Conservation (phyloP, 2,797 vertebrate genomes). For the Syngnathus acus region DNA sequence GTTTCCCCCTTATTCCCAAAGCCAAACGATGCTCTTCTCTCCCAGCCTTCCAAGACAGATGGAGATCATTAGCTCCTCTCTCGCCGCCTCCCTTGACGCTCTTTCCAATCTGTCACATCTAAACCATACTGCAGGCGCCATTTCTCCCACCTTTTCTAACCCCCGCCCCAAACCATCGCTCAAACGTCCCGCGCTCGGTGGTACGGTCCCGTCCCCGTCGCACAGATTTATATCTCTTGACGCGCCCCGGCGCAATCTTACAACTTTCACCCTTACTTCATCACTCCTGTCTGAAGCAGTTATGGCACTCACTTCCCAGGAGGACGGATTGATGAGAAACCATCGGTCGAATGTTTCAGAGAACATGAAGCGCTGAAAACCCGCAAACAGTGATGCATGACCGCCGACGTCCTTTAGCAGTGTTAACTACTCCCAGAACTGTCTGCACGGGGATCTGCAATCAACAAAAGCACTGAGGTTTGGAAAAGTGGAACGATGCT, state of each 20-base stretch:
- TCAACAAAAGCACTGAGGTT: not conserved
- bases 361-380: conserved; percentile 37
- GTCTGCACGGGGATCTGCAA: not conserved
- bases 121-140: conserved; percentile 27
- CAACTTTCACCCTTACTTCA: conserved; percentile 65
- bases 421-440: not conserved
- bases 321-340: conserved; percentile 57
- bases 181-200: conserved; percentile 25
- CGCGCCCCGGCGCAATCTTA: conserved; percentile 34
- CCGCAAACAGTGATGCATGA: conserved; percentile 13
- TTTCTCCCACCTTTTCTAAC: conserved; percentile 26
- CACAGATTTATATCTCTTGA: conserved; percentile 54
- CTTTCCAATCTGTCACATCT: conserved; percentile 38
- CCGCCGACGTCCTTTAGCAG: conserved; percentile 1
- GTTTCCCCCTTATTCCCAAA: conserved; percentile 48
- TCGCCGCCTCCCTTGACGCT: conserved; percentile 11
- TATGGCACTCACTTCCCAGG: conserved; percentile 60
- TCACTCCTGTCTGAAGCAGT: conserved; percentile 65
- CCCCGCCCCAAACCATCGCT: conserved; percentile 16
- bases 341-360: conserved; percentile 41
- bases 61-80: conserved; percentile 58
- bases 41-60: conserved; percentile 57
- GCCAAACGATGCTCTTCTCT: conserved; percentile 45
- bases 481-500: not conserved
- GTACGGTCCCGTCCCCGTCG: conserved; percentile 38